Conservation (phyloP, 2,113 vertebrate genomes). For the Gobio gobio region DNA sequence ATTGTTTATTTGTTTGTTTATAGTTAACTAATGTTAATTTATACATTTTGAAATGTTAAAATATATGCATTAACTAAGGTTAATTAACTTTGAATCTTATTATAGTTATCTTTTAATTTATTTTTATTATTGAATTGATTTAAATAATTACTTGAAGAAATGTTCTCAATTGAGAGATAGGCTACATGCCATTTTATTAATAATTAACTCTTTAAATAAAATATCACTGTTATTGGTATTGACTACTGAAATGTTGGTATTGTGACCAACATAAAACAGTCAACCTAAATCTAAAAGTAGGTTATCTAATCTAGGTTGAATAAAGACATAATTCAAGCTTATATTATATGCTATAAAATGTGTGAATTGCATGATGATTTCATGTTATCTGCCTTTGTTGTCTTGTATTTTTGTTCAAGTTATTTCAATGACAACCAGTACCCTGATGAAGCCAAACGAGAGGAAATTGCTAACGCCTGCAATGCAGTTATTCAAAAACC, state of each 20-base stretch:
- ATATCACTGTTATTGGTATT: not conserved
- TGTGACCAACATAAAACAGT: not conserved
- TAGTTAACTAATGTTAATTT: not conserved
- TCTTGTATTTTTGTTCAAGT: slow-evolving; percentile 67
- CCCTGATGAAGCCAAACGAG: slow-evolving; percentile 95
- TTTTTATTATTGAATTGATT: not conserved
- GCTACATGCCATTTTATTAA: not conserved
- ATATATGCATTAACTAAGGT: not conserved
- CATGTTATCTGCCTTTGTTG: not conserved
- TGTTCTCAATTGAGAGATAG: not conserved
- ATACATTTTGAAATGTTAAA: not conserved
- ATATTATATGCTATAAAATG: not conserved
- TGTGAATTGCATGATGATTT: not conserved
- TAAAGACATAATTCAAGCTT: not conserved
- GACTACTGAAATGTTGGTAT: not conserved
- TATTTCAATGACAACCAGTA: slow-evolving; percentile 99
- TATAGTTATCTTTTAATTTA: not conserved
- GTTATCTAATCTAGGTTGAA: not conserved
- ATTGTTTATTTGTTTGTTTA: not conserved
- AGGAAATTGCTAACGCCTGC: slow-evolving; percentile 97
- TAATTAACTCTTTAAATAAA: not conserved
- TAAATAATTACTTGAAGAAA: not conserved
- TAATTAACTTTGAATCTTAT: not conserved
- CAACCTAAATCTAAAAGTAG: not conserved
- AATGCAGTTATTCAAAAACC: slow-evolving; percentile 98